Evolutionary conservation across 2,113 vertebrate species (phyloP), one percentile per base, ranked within the genome.

Genomic region (Tupaia tana): DNA sequence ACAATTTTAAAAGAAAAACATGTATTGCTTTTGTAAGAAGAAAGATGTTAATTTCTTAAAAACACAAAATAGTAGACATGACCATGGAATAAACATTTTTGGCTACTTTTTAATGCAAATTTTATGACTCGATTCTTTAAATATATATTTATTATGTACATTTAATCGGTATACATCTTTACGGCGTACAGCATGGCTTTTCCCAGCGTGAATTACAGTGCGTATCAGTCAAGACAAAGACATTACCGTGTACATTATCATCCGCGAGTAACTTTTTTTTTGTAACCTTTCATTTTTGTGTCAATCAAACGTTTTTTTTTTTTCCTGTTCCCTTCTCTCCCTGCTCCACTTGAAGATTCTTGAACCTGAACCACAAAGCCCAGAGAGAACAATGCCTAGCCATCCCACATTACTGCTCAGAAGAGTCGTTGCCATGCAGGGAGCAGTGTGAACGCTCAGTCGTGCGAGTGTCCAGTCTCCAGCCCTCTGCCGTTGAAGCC

Each of bases 21-120:
- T 13, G 34, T 52, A 75, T 70, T 71, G 11, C 6, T 91, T 95
- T 83, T 89, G 63, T 83, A 86, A 91, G 85, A 80, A 69, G 90
- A 86, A 43, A 24, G 4, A 25, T 66, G 52, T 20, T 58, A n/a
- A 27, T 89, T 81, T 66, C 58, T 77, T 85, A 7, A 82, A 94
- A 77, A 34, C 73, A 24, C 54, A 3, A 0, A 3, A 0, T 1
- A 64, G 80, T 71, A 87, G 77, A 75, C 29, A 58, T 16, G 69
- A 31, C 54, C 67, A 34, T 66, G 71, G 69, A 89, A 16, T 83
- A 54, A 58, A 89, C 16, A 78, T 31, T 67, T 92, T 69, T 11
- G 71, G 24, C 69, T 95, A 63, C 67, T 71, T 86, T 86, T 93
- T n/a, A 67, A 69, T 54, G 63, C 19, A 74, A 20, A 71, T 85